Evolutionary conservation across 2,888 invertebrate genomes (phyloP), one percentile per base, ranked within the genome.

Genomic region (Loripinus fragilis): DNA sequence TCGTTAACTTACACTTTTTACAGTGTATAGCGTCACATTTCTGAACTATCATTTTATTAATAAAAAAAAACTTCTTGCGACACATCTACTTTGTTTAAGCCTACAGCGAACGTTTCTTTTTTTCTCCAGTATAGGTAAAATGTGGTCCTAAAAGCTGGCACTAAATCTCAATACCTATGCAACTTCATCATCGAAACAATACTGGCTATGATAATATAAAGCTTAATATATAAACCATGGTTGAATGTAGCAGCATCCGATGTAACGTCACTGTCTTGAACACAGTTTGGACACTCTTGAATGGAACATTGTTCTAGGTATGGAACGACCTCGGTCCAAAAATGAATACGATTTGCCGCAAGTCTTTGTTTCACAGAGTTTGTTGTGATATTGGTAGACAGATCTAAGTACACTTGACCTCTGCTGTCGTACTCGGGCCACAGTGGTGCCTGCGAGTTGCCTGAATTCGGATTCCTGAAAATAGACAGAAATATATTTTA

Each of bases 311-410:
- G 30, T 28, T 60, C 10, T 28, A 80, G 48, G 28, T 35, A 28
- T 3, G 81, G 81, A 25, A 64, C 73, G 23, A 81, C 64, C 25
- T 78, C 67, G 8, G 69, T 71, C 81, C 81, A 81, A 52, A 78
- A 81, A 15, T 35, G 60, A 15, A 81, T 52, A 2, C 73, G 68
- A n/a, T 50, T 12, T 8, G 69, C 73, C 1, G 69, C 70, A 1
- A 78, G 73, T 8, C 60, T 75, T 23, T 55, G 69, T 60, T 81
- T 72, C 3, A 71, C 60, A 0, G 81, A 75, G 0, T 33, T 23
- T 69, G 75, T 70, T n/a, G 81, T 81, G 35, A 78, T 81, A 35
- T 75, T 78, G 8, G 71, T 12, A 23, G 75, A 66, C 0, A 81
- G 52, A 42, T 75, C 66, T 0, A 81, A 20, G 45, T 81, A 81